A percentile compares a stretch with the other conserved stretches of the same genome.
phyloP scores from a whole-genome alignment of 2,113 vertebrate species.

The Smithornis capensis region DNA sequence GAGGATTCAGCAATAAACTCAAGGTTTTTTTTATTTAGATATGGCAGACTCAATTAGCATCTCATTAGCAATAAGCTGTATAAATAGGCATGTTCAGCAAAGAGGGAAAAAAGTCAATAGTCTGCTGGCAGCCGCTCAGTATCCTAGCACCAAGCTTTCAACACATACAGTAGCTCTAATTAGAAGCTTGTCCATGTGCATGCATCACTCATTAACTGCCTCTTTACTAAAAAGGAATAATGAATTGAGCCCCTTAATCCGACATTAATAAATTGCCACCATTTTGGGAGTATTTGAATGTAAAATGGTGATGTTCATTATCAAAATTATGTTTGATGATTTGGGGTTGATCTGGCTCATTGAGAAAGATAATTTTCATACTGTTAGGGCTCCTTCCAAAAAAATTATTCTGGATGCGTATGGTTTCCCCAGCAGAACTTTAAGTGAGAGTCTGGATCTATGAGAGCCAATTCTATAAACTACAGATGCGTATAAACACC shows the following conservation, averaged over 20 bases:
- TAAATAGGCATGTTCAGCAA: conserved; percentile 53
- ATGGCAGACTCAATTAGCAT: conserved; percentile 60
- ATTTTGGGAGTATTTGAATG: conserved; percentile 77
- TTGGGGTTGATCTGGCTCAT: conserved; percentile 70
- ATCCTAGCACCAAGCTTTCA: conserved; percentile 36
- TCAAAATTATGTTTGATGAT: conserved; percentile 75
- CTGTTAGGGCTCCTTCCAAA: neutral
- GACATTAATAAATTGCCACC: conserved; percentile 76
- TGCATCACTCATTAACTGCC: conserved; percentile 69
- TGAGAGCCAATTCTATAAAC: neutral
- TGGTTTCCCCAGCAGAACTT: neutral
- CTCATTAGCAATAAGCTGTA: conserved; percentile 58
- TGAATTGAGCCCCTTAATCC: conserved; percentile 71
- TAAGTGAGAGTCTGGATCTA: neutral
- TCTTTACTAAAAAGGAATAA: conserved; percentile 70
- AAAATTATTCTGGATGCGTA: neutral
- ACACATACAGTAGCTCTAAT: conserved; percentile 49
- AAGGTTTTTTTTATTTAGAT: conserved; percentile 1
- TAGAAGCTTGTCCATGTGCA: conserved; percentile 59
- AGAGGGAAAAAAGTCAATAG: conserved; percentile 40
- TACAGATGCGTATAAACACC: neutral
- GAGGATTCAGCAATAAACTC: conserved; percentile 16
- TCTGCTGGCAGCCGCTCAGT: conserved; percentile 30
- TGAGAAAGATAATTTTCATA: conserved; percentile 57
- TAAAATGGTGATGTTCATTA: conserved; percentile 71